Conservation (phyloP, 35 echinoderm and acorn worm genomes). For the Lytechinus variegatus region DNA sequence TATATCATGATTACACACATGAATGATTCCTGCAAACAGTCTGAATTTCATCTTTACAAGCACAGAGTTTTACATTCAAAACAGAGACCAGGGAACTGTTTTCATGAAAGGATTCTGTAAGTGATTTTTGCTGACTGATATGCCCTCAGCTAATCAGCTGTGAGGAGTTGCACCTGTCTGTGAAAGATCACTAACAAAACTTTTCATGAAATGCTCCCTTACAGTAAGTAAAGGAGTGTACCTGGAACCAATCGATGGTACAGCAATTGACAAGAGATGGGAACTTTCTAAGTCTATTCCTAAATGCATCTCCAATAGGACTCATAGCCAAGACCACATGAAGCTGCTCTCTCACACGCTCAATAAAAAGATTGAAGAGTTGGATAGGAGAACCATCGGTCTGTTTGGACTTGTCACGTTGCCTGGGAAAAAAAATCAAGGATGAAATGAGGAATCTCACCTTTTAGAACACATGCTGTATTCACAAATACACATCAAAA, state of each 20-base stretch:
- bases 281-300: conserved; percentile 96
- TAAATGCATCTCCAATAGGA: conserved; percentile 96
- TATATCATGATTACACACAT: no score
- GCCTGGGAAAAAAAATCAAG: conserved; percentile 33
- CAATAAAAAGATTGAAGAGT: conserved; percentile 97
- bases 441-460: not conserved
- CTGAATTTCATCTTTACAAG: not conserved
- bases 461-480: no score
- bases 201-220: not conserved
- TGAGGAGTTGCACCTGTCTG: no score
- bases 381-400: conserved; percentile 85
- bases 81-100: not conserved
- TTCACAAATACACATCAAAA: no score
- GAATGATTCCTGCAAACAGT: no score
- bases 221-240: not conserved
- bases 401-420: conserved; percentile 89
- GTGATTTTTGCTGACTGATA: no score
- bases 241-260: conserved; percentile 99
- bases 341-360: conserved; percentile 88
- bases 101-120: not conserved
- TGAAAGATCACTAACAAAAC: no score
- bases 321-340: conserved; percentile 95
- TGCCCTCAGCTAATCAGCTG: no score
- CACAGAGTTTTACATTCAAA: not conserved
- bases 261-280: conserved; percentile 97